Percentiles rank a stretch among this genome's conserved stretches.
phyloP scores from a whole-genome alignment of 1,140 invertebrate genomes.

The Mamestra configurata region DNA sequence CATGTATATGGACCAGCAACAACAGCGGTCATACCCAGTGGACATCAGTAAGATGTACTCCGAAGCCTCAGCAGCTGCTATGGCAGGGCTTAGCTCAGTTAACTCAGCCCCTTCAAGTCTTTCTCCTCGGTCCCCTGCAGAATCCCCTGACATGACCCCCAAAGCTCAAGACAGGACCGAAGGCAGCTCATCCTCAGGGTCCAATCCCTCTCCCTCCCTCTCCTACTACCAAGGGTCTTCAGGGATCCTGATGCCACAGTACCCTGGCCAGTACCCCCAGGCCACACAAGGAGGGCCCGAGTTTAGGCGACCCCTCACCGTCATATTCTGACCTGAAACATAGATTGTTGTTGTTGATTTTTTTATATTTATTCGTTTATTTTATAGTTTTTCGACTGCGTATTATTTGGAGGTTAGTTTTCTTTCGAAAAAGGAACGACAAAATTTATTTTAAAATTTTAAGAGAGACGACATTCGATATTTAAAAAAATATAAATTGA shows the following conservation, averaged over 20 bases:
- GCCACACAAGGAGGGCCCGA: constrained; percentile 88
- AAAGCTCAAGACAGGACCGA: constrained; percentile 88
- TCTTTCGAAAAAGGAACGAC: background rate
- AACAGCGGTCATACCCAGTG: constrained; percentile 88
- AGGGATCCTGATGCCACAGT: constrained; percentile 90
- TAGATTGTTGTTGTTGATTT: constrained; percentile 64
- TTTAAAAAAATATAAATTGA: background rate
- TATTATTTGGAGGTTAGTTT: constrained; percentile 23
- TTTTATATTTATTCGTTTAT: constrained; percentile 48
- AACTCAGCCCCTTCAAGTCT: constrained; percentile 81
- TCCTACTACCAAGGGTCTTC: constrained; percentile 90
- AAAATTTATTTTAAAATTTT: constrained; percentile 43
- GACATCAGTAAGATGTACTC: constrained; percentile 92
- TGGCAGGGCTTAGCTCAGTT: constrained; percentile 79
- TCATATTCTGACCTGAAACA: constrained; percentile 95
- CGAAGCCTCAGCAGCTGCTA: constrained; percentile 84
- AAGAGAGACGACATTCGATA: constrained; percentile 16
- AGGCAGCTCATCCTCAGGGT: constrained; percentile 89
- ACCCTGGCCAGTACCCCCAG: constrained; percentile 89
- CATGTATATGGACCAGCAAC: constrained; percentile 93
- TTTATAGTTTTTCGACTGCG: constrained; percentile 48
- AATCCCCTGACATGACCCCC: constrained; percentile 89
- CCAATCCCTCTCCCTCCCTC: constrained; percentile 90
- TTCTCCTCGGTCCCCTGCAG: constrained; percentile 89
- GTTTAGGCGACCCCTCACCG: constrained; percentile 93